Evolutionary conservation across 2,113 vertebrate species (phyloP), one percentile per base, ranked within the genome.

Genomic region (Oxyura jamaicensis): DNA sequence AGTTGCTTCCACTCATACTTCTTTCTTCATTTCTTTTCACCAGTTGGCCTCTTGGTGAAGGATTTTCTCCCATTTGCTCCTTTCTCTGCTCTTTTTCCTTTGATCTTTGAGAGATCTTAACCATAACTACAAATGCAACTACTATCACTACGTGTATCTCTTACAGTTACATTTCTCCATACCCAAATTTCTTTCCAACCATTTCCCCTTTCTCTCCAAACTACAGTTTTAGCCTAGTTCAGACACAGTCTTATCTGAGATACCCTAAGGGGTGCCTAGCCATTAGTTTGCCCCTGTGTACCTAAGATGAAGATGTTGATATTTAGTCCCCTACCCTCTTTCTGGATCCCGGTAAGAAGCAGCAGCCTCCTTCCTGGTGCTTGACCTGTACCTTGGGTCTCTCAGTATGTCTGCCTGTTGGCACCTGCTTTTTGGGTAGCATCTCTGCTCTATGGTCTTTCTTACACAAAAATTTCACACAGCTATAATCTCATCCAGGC

Each of bases 401-500:
- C 52, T 88, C 21, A 6, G 33, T 56, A 1, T 31, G 39, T 56
- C 23, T 77, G 63, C 31, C 6, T 9, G 6, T 83, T 78, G 6
- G 7, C 52, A 42, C 8, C 2, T 10, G 68, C 29, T 33, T 81
- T 88, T 63, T 52, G 22, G 8, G 2, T 39, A 39, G 29, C 29
- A 22, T 28, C 68, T 81, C 52, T 52, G 23, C 31, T 21, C 4
- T 18, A 13, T 22, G 39, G 44, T 53, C 62, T 50, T 76, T 86
- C n/a, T 68, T 48, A 50, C 4, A 8, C 56, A 68, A 44, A 66
- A 75, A 59, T 73, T 31, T 85, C 67, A 48, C 81, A 65, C 44
- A 83, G 82, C 12, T 92, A 10, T 92, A 5, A 68, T 92, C 93
- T 95, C n/a, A 75, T 55, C 31, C 33, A 75, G 28, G 25, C 72